phyloP scores from a whole-genome alignment of 2,888 invertebrate genomes.

The Agonopterix alstromeriana region DNA sequence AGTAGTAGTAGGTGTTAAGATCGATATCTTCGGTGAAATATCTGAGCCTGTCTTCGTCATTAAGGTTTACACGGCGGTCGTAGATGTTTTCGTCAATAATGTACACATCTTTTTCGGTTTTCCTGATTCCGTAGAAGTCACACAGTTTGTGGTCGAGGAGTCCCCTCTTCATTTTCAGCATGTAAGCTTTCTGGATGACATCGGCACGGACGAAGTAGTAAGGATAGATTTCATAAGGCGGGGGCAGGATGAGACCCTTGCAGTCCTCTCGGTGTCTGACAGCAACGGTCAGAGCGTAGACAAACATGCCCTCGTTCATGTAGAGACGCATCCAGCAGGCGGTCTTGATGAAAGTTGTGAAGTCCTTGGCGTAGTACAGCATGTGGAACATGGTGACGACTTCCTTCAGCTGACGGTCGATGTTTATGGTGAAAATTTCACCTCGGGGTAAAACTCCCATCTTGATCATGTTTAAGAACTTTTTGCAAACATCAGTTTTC shows the following conservation, averaged over 20 bases:
- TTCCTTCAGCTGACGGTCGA: constrained; percentile 69
- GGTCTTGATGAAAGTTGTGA: constrained; percentile 63
- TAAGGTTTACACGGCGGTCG: constrained; percentile 69
- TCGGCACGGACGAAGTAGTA: constrained; percentile 81
- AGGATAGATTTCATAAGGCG: constrained; percentile 79
- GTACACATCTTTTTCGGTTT: constrained; percentile 67
- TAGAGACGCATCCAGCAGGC: constrained; percentile 71
- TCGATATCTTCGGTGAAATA: constrained; percentile 82
- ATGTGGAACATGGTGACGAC: constrained; percentile 71
- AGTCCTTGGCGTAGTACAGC: constrained; percentile 73
- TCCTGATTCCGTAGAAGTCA: constrained; percentile 70
- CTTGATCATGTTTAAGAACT: constrained; percentile 71
- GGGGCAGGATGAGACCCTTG: constrained; percentile 69
- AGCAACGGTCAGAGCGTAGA: constrained; percentile 72
- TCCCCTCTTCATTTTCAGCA: constrained; percentile 69
- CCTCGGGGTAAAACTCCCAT: constrained; percentile 75
- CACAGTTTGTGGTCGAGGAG: constrained; percentile 64
- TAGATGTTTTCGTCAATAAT: constrained; percentile 82
- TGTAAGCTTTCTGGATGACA: constrained; percentile 76
- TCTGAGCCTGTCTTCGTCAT: constrained; percentile 74
- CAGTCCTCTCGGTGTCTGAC: constrained; percentile 70
- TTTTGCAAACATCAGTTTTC: constrained; percentile 76
- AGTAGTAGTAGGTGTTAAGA: constrained; percentile 79
- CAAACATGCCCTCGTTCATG: constrained; percentile 76
- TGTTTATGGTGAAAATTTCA: constrained; percentile 67